Evolutionary conservation across 2,113 vertebrate species (phyloP).

Genomic region (Trinectes maculatus): DNA sequence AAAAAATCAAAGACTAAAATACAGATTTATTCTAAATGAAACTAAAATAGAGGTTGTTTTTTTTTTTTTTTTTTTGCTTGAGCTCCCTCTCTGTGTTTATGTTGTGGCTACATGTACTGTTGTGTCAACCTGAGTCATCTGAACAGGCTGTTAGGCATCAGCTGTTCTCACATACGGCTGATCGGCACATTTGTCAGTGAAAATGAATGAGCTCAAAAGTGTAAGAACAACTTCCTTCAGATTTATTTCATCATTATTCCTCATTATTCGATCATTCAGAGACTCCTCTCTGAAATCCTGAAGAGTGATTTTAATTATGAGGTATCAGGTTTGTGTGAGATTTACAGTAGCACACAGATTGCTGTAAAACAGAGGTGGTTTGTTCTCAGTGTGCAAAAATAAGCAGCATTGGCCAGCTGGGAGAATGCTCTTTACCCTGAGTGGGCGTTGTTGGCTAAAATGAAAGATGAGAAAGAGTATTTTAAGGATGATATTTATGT

Average conservation of each 20-base stretch:
- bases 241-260: neutral
- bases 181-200: neutral
- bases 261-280: neutral
- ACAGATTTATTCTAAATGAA: too few relatives aligned
- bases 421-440: conserved; percentile 69
- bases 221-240: too few relatives aligned
- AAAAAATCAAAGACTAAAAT: neutral
- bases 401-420: conserved; percentile 55
- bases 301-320: neutral
- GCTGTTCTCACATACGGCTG: neutral
- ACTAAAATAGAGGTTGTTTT: too few relatives aligned
- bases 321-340: neutral
- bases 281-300: neutral
- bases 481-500: conserved; percentile 51
- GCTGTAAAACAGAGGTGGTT: conserved; percentile 39
- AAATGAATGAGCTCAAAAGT: too few relatives aligned
- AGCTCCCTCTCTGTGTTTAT: neutral
- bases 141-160: neutral
- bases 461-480: conserved; percentile 56
- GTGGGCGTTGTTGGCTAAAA: conserved; percentile 69
- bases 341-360: conserved; percentile 3
- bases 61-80: neutral
- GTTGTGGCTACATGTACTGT: neutral
- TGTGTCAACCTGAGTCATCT: conserved; percentile 3
- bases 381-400: conserved; percentile 47